Conservation (phyloP, 1,140 invertebrate species). For the Drosophila seguyi region DNA sequence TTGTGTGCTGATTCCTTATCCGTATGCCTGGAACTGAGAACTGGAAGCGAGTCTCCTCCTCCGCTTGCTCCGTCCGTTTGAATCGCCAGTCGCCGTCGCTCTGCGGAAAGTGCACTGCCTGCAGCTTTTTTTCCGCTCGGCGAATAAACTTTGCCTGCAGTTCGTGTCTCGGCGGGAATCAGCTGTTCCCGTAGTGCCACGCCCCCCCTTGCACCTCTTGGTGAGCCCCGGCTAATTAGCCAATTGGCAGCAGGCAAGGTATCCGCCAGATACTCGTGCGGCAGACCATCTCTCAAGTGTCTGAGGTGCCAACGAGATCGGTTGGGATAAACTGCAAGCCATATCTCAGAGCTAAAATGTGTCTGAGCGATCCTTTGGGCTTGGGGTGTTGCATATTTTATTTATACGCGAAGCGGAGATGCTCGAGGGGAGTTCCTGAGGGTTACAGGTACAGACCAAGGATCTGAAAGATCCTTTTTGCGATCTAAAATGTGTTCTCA, state of each 20-base stretch:
- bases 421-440: no score
- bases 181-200: conserved; percentile 30
- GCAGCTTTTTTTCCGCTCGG: conserved; percentile 60
- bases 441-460: neutral
- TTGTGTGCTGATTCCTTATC: neutral
- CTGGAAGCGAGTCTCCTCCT: conserved; percentile 44
- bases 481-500: no score
- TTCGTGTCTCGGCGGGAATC: conserved; percentile 35
- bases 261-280: conserved; percentile 34
- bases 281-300: no score
- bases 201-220: conserved; percentile 3
- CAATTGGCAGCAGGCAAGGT: conserved; percentile 17
- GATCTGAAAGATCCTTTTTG: neutral
- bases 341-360: neutral
- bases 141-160: conserved; percentile 37
- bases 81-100: conserved; percentile 69
- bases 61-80: conserved; percentile 40
- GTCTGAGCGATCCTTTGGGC: neutral
- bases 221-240: conserved; percentile 27
- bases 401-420: neutral
- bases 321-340: neutral
- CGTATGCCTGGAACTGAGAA: conserved; percentile 49
- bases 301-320: conserved; percentile 1
- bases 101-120: conserved; percentile 61
- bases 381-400: neutral